Evolutionary conservation across 1,140 invertebrate genomes (phyloP).

Genomic region (Lucilia cuprina): DNA sequence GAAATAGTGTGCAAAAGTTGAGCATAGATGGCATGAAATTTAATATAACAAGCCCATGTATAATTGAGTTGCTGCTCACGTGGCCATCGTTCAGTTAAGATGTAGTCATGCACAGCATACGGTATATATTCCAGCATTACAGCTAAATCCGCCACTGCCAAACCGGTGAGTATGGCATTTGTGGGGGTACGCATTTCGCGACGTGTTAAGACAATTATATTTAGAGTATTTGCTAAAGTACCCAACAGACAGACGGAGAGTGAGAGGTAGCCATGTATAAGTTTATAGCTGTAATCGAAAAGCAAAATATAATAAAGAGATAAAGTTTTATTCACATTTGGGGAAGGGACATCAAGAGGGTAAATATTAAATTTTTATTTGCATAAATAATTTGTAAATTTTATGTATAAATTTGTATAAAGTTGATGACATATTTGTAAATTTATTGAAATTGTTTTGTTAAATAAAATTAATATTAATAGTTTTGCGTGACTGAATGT

Average conservation of each 20-base stretch:
- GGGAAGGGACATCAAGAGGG: no score
- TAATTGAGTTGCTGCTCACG: constrained; percentile 69
- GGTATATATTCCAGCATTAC: constrained; percentile 95
- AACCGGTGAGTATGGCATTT: constrained; percentile 85
- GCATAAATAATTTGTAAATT: background rate
- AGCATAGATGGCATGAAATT: constrained; percentile 84
- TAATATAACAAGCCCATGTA: constrained; percentile 80
- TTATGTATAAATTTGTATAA: no score
- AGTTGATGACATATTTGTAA: no score
- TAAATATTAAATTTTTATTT: background rate
- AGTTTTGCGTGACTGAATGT: no score
- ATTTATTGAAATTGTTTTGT: no score
- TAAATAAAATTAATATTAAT: no score
- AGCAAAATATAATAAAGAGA: background rate
- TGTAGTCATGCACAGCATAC: constrained; percentile 82
- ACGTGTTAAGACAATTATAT: constrained; percentile 92
- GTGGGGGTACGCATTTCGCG: constrained; percentile 86
- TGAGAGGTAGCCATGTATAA: constrained; percentile 58
- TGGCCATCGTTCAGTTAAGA: constrained; percentile 63
- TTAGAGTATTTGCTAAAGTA: constrained; percentile 89
- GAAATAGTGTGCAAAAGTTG: constrained; percentile 91
- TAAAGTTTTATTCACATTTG: background rate
- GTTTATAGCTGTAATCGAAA: constrained; percentile 51
- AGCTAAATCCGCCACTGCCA: constrained; percentile 90
- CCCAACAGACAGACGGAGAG: constrained; percentile 85